phyloP scores from a whole-genome alignment of 2,797 vertebrate genomes.

The Florisuga fusca region DNA sequence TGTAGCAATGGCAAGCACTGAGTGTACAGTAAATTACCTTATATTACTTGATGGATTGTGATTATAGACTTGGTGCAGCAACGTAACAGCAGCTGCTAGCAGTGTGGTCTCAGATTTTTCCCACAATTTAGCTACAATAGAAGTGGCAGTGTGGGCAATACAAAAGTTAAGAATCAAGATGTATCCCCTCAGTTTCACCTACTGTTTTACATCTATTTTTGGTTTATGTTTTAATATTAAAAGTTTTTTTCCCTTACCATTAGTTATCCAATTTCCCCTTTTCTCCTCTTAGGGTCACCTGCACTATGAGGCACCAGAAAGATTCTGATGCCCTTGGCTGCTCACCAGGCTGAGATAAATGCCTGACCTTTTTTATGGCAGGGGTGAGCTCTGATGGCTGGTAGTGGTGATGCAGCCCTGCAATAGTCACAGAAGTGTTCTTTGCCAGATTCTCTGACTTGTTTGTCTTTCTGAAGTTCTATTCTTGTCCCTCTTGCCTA shows the following conservation, averaged over 20 bases:
- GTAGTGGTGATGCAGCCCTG: neutral
- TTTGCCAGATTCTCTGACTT: conserved; percentile 8
- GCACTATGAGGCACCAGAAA: neutral
- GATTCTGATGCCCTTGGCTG: neutral
- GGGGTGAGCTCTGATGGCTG: neutral
- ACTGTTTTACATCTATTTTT: neutral
- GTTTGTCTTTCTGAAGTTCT: conserved; percentile 26
- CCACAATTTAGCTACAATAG: neutral
- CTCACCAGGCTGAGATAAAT: neutral
- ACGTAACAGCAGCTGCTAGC: neutral
- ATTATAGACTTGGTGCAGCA: conserved; percentile 20
- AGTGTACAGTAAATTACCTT: conserved; percentile 55
- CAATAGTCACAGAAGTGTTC: neutral
- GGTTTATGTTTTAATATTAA: neutral
- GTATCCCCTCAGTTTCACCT: neutral
- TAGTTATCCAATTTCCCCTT: neutral
- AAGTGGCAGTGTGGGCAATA: neutral
- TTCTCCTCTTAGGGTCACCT: neutral
- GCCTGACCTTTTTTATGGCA: neutral
- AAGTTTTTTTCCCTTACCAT: neutral
- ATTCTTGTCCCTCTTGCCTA: neutral
- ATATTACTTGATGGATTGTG: conserved; percentile 63
- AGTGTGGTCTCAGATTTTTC: neutral
- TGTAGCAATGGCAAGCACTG: conserved; percentile 13
- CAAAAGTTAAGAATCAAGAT: neutral